Base-by-base conservation (phyloP, 2,113 vertebrate species). In the Hypanus sabinus region DNA sequence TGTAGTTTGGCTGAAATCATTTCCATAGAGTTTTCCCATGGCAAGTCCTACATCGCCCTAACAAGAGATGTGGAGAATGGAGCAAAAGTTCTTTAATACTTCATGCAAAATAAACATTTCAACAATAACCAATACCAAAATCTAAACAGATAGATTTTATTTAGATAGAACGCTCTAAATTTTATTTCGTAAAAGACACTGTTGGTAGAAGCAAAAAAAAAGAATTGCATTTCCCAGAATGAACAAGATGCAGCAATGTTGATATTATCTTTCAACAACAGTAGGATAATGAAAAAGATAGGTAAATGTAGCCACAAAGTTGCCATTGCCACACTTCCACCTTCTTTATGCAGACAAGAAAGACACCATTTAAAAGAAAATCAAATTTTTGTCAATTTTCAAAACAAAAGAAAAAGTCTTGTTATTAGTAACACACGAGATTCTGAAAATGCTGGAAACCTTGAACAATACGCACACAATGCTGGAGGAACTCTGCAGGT, bases 1-100 rank as follows among this genome's bases (percentile, higher is more conserved):
- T 96, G 99, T 99, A 95, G 99, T 99, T 97, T 99, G 99, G 97
- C 99, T 99, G 97, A 99, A 99, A 97, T 99, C 99, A 94, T 99
- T 99, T 97, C 99, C 99, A 95, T 99, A 99, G 94, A 99, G 97
- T 97, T 99, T 99, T 95, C 99, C 99, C 98, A 99, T 99, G 95
- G 98, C 99, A 95, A 99, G 97, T 96, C 99, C 99, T 95, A 99
- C 99, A 95, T 99, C 99, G 95, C 99, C 99, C 99, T 99, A 96
- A 30, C 22, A 71, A 77, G 65, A 88, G 22, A 94, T n/a, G 22
- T 0, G 3, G 73, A 27, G 38, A 77, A 33, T 65, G 65, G 24
- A 68, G 27, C 16, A 22, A 33, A 81, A 33, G 94, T 94, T 96
- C 94, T 96, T 95, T 95, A 94, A 95, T 94, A 95, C 0, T 22